These are phyloP conservation scores for Steinernema hermaphroditum DNA, from an alignment of 2,888 invertebrate species.

Conservation along the genomic window DNA sequence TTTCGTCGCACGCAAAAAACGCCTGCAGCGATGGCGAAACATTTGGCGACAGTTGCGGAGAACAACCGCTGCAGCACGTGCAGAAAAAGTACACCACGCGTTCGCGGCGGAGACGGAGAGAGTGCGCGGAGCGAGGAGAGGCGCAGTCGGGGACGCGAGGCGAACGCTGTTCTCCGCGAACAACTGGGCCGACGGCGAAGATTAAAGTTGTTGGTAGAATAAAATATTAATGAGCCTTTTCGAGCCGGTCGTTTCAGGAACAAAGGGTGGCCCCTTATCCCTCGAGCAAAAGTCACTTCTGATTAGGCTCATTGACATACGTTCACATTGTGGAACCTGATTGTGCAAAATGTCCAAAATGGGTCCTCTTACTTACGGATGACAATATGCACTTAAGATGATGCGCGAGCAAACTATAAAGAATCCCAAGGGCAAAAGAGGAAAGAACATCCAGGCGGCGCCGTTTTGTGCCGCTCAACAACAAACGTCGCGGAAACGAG, in stretches of 20 bases:
- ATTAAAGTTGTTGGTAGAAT: conserved; percentile 27
- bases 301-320: no score
- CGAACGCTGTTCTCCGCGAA: conserved; percentile 25
- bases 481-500: neutral
- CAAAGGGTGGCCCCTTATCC: no score
- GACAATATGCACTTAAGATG: no score
- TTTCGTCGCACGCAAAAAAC: conserved; percentile 12
- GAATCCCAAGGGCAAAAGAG: neutral
- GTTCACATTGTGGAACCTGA: no score
- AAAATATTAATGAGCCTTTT: conserved; percentile 26
- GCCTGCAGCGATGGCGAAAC: conserved; percentile 30
- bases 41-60: conserved; percentile 31
- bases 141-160: neutral
- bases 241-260: neutral
- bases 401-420: conserved; percentile 2
- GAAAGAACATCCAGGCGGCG: neutral
- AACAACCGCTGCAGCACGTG: conserved; percentile 24
- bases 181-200: conserved; percentile 16
- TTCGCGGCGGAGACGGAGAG: conserved; percentile 12
- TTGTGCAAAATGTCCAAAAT: no score
- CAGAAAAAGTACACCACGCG: conserved; percentile 13
- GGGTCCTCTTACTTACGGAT: no score
- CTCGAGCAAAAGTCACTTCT: no score
- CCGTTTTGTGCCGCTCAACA: neutral
- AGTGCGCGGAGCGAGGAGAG: conserved; percentile 4